Percentiles rank a stretch among this genome's conserved stretches.
Conservation (phyloP, 2,888 invertebrate species). For the Amphiduros pacificus region DNA sequence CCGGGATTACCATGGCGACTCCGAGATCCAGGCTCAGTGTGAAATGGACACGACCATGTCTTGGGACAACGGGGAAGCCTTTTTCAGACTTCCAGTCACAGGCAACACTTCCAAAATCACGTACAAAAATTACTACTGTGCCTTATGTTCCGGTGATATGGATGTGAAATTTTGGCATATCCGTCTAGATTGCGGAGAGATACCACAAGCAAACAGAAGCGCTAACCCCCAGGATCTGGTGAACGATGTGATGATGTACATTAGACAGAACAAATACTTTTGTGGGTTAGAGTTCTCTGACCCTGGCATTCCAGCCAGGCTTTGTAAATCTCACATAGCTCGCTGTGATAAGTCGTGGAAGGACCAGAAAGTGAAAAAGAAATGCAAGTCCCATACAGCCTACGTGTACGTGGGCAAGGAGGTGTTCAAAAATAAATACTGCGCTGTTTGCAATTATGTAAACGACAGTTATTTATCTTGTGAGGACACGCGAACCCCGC, state of each 20-base stretch:
- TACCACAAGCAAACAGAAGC: neutral
- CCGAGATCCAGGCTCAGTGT: conserved; percentile 21
- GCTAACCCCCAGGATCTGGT: neutral
- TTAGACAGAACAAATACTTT: neutral
- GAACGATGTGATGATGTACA: neutral
- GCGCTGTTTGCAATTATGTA: conserved; percentile 13
- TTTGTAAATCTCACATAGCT: conserved; percentile 14
- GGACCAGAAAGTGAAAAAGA: conserved; percentile 3
- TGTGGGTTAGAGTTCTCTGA: conserved; percentile 7
- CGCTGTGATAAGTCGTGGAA: conserved; percentile 1
- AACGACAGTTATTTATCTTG: conserved; percentile 12
- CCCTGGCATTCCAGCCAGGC: neutral
- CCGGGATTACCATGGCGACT: conserved; percentile 22
- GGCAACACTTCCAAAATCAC: conserved; percentile 25
- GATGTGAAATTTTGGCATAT: conserved; percentile 25
- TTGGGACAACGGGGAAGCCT: conserved; percentile 11
- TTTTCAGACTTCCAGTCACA: conserved; percentile 32
- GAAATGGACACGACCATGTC: conserved; percentile 5
- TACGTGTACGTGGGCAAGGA: conserved; percentile 16
- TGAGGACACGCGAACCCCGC: conserved; percentile 9
- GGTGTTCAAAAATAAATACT: conserved; percentile 18
- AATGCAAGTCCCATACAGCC: conserved; percentile 10
- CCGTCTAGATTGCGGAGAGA: conserved; percentile 8
- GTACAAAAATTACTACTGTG: conserved; percentile 42
- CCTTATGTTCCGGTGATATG: conserved; percentile 36